Base-by-base conservation (phyloP, 2,113 vertebrate genomes). In the Zosterops japonicus region DNA sequence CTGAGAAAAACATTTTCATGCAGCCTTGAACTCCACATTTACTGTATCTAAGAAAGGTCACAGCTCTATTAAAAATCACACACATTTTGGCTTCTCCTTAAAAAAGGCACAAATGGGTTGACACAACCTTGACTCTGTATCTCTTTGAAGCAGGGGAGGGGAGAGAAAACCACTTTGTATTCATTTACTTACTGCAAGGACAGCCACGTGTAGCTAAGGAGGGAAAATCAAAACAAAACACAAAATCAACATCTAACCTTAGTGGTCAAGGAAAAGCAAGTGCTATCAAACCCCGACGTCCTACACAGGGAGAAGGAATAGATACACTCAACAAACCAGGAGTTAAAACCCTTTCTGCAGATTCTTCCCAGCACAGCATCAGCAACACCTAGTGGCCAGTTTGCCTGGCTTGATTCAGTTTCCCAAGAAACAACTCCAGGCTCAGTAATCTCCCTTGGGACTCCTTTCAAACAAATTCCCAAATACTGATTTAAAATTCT, bases 131-230 rank as follows among this genome's bases (percentile, higher is more conserved):
- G 63, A 68, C 70, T 86, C 74, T 5, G 0, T 67, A 65, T 59
- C 36, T 92, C 41, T 87, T 25, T 64, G 61, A 69, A 52, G 59
- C 46, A 68, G 19, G 13, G 33, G 35, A 24, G 36, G 56, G 36
- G 49, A 56, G 42, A 74, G 36, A 72, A 81, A 35, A 91, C 8
- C 4, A 17, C 36, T 50, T 70, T 83, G 83, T n/a, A 76, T 60
- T 93, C 16, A 67, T 89, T 55, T 94, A 98, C 98, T 98, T 97
- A 98, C 98, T 64, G 96, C 95, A 39, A 98, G 96, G 49, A 98
- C 86, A 83, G 98, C 98, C 74, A 98, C 63, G 47, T 96, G 97
- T 20, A 98, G 91, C 98, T 98, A 53, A 47, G 41, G 69, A 93
- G 76, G 28, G 61, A 46, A 78, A 89, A 94, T 13, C 44, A 60